A percentile compares a stretch with the other conserved stretches of the same genome.
Evolutionary conservation across 2,797 vertebrate species (phyloP).

Genomic region (Helicolenus hilgendorfi): DNA sequence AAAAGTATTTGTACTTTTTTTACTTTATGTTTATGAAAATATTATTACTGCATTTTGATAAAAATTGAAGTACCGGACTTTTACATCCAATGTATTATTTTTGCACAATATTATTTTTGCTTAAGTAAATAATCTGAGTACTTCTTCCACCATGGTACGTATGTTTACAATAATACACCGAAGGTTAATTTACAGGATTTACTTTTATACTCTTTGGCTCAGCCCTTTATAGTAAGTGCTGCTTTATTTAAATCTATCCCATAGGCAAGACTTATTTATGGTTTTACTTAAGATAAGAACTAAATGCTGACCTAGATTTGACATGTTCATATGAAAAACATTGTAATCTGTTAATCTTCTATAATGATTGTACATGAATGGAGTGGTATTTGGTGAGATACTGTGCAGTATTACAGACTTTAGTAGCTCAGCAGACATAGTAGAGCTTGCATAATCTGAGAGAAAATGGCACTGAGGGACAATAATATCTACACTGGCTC

Average conservation of each 20-base stretch:
- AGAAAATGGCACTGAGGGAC: background rate
- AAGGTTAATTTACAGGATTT: background rate
- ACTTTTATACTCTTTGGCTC: background rate
- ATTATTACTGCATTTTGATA: background rate
- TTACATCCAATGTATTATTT: background rate
- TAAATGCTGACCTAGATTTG: constrained; percentile 65
- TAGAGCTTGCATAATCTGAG: constrained; percentile 18
- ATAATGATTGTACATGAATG: constrained; percentile 17
- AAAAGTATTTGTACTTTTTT: background rate
- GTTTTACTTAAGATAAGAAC: constrained; percentile 18
- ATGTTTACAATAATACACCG: background rate
- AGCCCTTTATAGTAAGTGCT: background rate
- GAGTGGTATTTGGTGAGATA: constrained; percentile 17
- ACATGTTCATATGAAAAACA: constrained; percentile 40
- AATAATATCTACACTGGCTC: background rate
- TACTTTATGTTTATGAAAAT: background rate
- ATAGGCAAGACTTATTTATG: constrained; percentile 17
- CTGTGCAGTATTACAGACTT: constrained; percentile 1
- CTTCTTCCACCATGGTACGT: too few relatives aligned
- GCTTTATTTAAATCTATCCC: constrained; percentile 30
- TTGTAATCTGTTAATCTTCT: constrained; percentile 71
- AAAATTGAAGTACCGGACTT: background rate
- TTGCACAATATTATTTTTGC: background rate
- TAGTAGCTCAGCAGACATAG: constrained; percentile 13
- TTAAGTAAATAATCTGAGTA: background rate